phyloP scores from a whole-genome alignment of 2,888 invertebrate species.

The Lamproptera curius region DNA sequence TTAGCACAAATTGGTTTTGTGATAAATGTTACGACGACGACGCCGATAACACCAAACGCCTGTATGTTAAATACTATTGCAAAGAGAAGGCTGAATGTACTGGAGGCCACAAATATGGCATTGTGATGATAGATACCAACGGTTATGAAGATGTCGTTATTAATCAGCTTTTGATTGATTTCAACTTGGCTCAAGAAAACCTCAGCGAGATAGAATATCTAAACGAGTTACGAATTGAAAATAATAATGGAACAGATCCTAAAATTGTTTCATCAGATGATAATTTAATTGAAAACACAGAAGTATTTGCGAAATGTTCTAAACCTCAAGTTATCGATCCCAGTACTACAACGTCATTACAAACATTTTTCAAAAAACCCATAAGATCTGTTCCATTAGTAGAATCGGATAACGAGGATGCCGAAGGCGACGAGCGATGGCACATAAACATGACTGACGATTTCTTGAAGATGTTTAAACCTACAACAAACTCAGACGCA shows the following conservation, averaged over 20 bases:
- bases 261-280: too few relatives aligned
- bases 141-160: slow-evolving; percentile 54
- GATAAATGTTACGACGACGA: slow-evolving; percentile 58
- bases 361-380: slow-evolving; percentile 33
- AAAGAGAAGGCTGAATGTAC: slow-evolving; percentile 54
- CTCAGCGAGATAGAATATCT: slow-evolving; percentile 45
- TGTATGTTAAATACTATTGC: slow-evolving; percentile 60
- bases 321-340: slow-evolving; percentile 3
- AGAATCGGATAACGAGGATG: slow-evolving; percentile 37
- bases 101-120: slow-evolving; percentile 66
- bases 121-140: slow-evolving; percentile 68
- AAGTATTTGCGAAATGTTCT: slow-evolving; percentile 12
- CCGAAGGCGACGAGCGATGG: slow-evolving; percentile 41
- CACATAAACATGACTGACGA: slow-evolving; percentile 38
- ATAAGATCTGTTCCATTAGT: slow-evolving; percentile 50
- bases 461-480: slow-evolving; percentile 29
- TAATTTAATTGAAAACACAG: too few relatives aligned
- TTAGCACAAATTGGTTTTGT: slow-evolving; percentile 71
- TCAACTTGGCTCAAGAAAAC: slow-evolving; percentile 60
- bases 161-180: slow-evolving; percentile 69
- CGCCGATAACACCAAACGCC: slow-evolving; percentile 50
- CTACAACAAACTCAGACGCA: slow-evolving; percentile 6
- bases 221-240: slow-evolving; percentile 30
- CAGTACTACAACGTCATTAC: slow-evolving; percentile 19
- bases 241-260: slow-evolving; percentile 27